phyloP scores from a whole-genome alignment of 1,140 invertebrate species.

The Calycopis cecrops region DNA sequence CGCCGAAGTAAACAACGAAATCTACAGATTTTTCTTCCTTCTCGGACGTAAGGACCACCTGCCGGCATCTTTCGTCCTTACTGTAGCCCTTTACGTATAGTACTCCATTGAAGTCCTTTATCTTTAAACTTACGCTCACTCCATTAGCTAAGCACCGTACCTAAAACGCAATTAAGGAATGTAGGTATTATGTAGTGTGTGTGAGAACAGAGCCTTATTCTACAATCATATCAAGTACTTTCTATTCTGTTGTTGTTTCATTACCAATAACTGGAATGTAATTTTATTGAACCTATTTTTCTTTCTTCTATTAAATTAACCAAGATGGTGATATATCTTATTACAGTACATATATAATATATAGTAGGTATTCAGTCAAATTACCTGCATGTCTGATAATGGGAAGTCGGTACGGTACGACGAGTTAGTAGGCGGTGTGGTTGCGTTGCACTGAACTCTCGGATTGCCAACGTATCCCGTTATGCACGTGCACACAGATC shows the following conservation, averaged over 20 bases:
- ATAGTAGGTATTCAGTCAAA: not conserved
- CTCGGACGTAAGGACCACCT: slow-evolving; percentile 84
- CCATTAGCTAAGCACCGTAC: slow-evolving; percentile 94
- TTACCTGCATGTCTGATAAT: slow-evolving; percentile 87
- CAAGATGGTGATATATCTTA: not conserved
- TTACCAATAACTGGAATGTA: too few relatives aligned
- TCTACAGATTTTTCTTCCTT: slow-evolving; percentile 82
- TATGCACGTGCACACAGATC: slow-evolving; percentile 85
- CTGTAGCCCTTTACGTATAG: slow-evolving; percentile 96
- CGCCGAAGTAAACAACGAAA: slow-evolving; percentile 94
- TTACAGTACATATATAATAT: not conserved
- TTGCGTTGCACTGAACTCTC: slow-evolving; percentile 78
- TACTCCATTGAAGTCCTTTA: slow-evolving; percentile 92
- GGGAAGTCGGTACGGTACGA: slow-evolving; percentile 87
- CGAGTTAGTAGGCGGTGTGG: slow-evolving; percentile 48
- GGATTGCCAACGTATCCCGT: slow-evolving; percentile 83
- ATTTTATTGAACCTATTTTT: too few relatives aligned
- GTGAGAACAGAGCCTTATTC: too few relatives aligned
- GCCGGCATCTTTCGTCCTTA: slow-evolving; percentile 91
- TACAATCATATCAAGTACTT: too few relatives aligned
- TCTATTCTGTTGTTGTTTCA: too few relatives aligned
- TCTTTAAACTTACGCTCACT: slow-evolving; percentile 90
- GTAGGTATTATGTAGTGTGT: too few relatives aligned
- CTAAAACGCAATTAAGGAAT: slow-evolving; percentile 31
- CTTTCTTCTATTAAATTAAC: too few relatives aligned